Base-by-base conservation (phyloP, 2,797 vertebrate genomes). In the Monodelphis domestica region DNA sequence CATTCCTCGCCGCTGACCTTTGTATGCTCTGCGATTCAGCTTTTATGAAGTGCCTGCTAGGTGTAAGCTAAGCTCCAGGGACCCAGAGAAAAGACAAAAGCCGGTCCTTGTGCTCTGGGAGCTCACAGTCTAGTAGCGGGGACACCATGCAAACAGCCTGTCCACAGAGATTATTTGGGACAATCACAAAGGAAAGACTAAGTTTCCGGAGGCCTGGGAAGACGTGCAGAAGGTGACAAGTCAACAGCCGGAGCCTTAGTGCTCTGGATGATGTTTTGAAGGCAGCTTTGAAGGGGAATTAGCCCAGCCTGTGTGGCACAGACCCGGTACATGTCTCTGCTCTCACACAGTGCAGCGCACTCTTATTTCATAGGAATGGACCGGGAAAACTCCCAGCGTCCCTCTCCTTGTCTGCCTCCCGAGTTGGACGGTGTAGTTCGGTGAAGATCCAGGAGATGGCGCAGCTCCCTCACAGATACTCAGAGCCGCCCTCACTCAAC, bases 361-460 rank as follows among this genome's bases (percentile, higher is more conserved):
- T 50, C 70, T 78, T 78, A 84, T 26, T 78, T 84, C 24, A 28
- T 26, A 84, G 10, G 38, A 84, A 84, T 50, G 21, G 21, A 12
- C 17, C 70, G n/a, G 33, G 70, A 70, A 70, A 38, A 70, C n/a
- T 84, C 26, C 38, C 70, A 21, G 50, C 28, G 10, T 24, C 7
- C 70, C 38, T 70, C 21, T 84, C 70, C 21, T n/a, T n/a, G n/a
- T n/a, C n/a, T n/a, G n/a, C n/a, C n/a, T n/a, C n/a, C n/a, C n/a
- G n/a, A n/a, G n/a, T n/a, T n/a, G n/a, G n/a, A n/a, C n/a, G n/a
- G n/a, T n/a, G n/a, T n/a, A n/a, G 94, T 97, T 96, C 57, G 91
- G 89, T 33, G 92, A 1, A 12, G 78, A 15, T 2, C 97, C 98
- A 97, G 96, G 53, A 98, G 95, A 38, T 97, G 97, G 96, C 15